Evolutionary conservation across 2,888 invertebrate species (phyloP).

Genomic region (Eretmocerus hayati): DNA sequence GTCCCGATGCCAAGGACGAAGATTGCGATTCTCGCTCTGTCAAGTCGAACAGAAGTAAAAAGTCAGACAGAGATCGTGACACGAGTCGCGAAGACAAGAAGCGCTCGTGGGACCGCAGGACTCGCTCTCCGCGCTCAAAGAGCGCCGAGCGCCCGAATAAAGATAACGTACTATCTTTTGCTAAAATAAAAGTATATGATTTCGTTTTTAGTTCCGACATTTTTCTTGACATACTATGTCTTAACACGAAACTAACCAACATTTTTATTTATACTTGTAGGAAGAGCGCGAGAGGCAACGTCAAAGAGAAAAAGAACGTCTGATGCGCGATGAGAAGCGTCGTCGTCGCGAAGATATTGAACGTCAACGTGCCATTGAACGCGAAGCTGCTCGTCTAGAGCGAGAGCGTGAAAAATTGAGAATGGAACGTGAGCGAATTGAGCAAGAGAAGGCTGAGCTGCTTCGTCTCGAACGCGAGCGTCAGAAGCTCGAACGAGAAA

Average conservation of each 20-base stretch:
- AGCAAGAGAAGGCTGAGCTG: slow-evolving; percentile 80
- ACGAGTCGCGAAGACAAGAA: slow-evolving; percentile 40
- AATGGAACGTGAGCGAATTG: slow-evolving; percentile 78
- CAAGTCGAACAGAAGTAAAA: slow-evolving; percentile 48
- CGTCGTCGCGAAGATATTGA: slow-evolving; percentile 71
- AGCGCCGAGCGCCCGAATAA: slow-evolving; percentile 50
- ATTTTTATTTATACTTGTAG: slow-evolving; percentile 38
- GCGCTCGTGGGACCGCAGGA: slow-evolving; percentile 39
- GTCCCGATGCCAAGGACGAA: slow-evolving; percentile 45
- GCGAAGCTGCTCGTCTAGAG: slow-evolving; percentile 75
- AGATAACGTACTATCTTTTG: slow-evolving; percentile 67
- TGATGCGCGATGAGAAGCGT: slow-evolving; percentile 73
- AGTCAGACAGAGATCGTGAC: slow-evolving; percentile 42
- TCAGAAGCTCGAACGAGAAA: slow-evolving; percentile 67
- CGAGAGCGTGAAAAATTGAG: slow-evolving; percentile 75
- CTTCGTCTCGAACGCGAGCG: slow-evolving; percentile 77
- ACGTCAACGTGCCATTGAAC: slow-evolving; percentile 71
- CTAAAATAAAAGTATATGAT: slow-evolving; percentile 64
- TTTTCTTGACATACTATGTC: no score
- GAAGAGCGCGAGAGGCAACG: slow-evolving; percentile 69
- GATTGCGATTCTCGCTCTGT: slow-evolving; percentile 47
- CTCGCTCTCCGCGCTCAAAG: slow-evolving; percentile 31
- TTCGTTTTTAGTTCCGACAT: slow-evolving; percentile 10
- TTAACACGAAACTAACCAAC: neutral
- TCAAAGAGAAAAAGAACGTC: slow-evolving; percentile 69